Base-by-base conservation (phyloP, 2,797 vertebrate species). In the Bradypodion pumilum region DNA sequence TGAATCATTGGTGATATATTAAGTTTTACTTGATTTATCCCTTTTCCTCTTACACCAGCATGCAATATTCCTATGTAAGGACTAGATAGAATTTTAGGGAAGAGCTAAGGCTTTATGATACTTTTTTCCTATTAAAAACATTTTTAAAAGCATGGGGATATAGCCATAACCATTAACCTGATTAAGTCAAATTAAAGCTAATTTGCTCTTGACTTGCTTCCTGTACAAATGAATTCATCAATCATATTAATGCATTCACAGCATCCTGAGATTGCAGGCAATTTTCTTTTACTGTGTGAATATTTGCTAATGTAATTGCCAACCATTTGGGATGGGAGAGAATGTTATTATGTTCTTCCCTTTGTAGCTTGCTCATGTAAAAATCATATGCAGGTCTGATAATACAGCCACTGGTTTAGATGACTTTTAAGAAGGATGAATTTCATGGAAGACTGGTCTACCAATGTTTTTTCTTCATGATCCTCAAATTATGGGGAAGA, bases 161-260 rank as follows among this genome's bases (percentile, higher is more conserved):
- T 82, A 76, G 70, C 59, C 19, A 44, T 46, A 88, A 84, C 52
- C 29, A 77, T 83, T 90, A 89, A 85, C n/a, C 37, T 66, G 40
- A 82, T 89, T 86, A 87, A 90, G 72, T 81, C 29, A 4, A 83
- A 88, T 76, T 83, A 74, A 74, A 88, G 25, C 68, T 84, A 66
- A 65, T 23, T 89, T 91, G 10, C n/a, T 87, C 5, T 88, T 86
- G 63, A 75, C 65, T 78, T 27, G 80, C 44, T 82, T 72, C 60
- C 83, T 56, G 68, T 88, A 86, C 76, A 88, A 84, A 91, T 78
- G 13, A 35, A 73, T 85, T 90, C 40, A 74, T 84, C 84, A 82
- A 1, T 76, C 72, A 60, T 60, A 73, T 86, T 81, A 70, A 60
- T 32, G 68, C 77, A 13, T 79, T 82, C 25, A 29, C 62, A 85